Percentiles rank a stretch among this genome's conserved stretches.
phyloP scores from a whole-genome alignment of 1,140 invertebrate species.

The Drosophila carrolli region DNA sequence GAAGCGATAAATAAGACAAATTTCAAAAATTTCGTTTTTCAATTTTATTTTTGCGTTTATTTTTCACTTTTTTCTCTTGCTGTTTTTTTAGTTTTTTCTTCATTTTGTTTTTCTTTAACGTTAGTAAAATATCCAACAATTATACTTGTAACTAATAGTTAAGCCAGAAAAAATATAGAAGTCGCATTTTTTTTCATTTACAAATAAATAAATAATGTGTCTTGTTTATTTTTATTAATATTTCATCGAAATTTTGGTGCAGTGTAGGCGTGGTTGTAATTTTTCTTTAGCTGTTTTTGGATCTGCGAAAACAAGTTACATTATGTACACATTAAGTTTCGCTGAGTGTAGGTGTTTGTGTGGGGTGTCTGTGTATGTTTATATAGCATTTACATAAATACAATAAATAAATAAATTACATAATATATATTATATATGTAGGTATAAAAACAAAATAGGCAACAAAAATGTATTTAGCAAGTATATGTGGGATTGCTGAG shows the following conservation, averaged over 20 bases:
- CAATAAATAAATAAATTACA: slow-evolving; percentile 80
- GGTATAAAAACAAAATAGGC: slow-evolving; percentile 71
- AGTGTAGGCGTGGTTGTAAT: slow-evolving; percentile 35
- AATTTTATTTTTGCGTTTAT: slow-evolving; percentile 65
- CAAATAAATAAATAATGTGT: slow-evolving; percentile 75
- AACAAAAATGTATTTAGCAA: slow-evolving; percentile 59
- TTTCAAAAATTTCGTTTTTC: slow-evolving; percentile 3
- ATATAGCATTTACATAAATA: slow-evolving; percentile 75
- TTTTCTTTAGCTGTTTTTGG: slow-evolving; percentile 10
- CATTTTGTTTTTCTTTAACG: slow-evolving; percentile 66
- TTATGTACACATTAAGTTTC: slow-evolving; percentile 58
- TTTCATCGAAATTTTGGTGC: slow-evolving; percentile 34
- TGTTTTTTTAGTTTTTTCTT: slow-evolving; percentile 45
- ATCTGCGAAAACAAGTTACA: slow-evolving; percentile 41
- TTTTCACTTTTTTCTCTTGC: slow-evolving; percentile 52
- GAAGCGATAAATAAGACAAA: background rate
- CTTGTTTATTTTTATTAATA: slow-evolving; percentile 47
- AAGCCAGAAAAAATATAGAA: slow-evolving; percentile 75
- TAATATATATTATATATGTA: slow-evolving; percentile 46
- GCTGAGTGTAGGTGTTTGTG: slow-evolving; percentile 24
- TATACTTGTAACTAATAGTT: slow-evolving; percentile 80
- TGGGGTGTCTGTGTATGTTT: slow-evolving; percentile 17
- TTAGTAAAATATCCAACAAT: slow-evolving; percentile 82
- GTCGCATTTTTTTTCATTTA: slow-evolving; percentile 65
- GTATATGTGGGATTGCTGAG: slow-evolving; percentile 15